phyloP scores from a whole-genome alignment of 2,113 vertebrate species.

The Pogonocichla stellata region DNA sequence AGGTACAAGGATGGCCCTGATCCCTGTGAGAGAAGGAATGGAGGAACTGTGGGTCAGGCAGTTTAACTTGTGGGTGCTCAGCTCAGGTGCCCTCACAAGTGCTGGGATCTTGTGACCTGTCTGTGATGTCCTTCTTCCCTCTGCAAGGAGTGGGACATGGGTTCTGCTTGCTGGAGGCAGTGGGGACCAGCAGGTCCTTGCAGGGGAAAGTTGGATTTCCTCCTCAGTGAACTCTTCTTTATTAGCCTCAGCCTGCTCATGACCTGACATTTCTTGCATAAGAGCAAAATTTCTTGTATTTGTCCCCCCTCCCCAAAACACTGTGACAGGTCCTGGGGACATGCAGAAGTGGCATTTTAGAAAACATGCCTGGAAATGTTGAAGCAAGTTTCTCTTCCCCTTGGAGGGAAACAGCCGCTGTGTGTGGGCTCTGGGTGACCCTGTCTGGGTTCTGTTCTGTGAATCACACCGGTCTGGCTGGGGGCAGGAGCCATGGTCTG shows the following conservation, averaged over 20 bases:
- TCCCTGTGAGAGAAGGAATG: neutral
- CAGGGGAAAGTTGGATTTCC: neutral
- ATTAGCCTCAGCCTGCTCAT: neutral
- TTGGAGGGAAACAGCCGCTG: neutral
- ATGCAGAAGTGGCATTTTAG: slow-evolving; percentile 54
- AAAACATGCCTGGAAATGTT: slow-evolving; percentile 7
- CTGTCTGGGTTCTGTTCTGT: neutral
- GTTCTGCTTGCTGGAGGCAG: neutral
- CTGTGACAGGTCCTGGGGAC: neutral
- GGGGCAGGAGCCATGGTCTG: neutral
- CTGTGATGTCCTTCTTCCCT: neutral
- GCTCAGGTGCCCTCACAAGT: neutral
- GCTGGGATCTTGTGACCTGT: neutral
- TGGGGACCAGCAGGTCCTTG: neutral
- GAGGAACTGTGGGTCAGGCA: neutral
- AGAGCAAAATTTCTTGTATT: neutral
- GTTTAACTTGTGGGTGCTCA: neutral
- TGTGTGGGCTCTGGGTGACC: slow-evolving; percentile 2
- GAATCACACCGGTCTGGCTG: neutral
- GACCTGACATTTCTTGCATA: neutral
- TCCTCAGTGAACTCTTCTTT: neutral
- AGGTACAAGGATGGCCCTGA: neutral
- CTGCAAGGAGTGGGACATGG: rapidly evolving
- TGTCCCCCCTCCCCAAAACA: neutral
- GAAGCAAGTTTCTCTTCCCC: slow-evolving; percentile 61